These are phyloP conservation scores for Oenanthe oenanthe DNA, from an alignment of 2,113 vertebrate genomes.

Conservation along the genomic window DNA sequence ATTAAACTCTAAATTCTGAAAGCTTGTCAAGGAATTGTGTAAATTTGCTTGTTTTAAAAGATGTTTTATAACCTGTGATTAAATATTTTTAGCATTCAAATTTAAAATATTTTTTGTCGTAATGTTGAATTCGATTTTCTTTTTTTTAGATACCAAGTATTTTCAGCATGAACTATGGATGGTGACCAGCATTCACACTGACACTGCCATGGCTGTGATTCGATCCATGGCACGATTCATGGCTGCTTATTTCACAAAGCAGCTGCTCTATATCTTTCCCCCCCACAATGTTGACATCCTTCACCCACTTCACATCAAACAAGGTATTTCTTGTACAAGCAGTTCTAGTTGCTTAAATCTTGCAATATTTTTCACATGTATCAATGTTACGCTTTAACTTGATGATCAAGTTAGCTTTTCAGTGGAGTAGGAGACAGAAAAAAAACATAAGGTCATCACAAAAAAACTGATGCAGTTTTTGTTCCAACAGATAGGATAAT, in stretches of 20 bases:
- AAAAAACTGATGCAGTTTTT: neutral
- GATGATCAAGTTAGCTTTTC: neutral
- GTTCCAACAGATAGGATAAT: neutral
- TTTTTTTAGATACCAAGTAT: constrained; percentile 47
- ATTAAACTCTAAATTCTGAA: neutral
- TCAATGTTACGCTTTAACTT: neutral
- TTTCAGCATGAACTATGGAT: constrained; percentile 52
- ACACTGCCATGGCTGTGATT: constrained; percentile 81
- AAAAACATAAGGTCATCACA: accelerated
- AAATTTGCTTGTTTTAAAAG: neutral
- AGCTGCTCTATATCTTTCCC: constrained; percentile 82
- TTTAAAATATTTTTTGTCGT: neutral
- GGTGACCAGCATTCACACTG: constrained; percentile 67
- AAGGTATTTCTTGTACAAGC: constrained; percentile 69
- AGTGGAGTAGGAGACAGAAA: neutral
- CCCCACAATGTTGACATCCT: constrained; percentile 85
- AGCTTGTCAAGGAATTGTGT: neutral
- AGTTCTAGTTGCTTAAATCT: neutral
- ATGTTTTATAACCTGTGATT: neutral
- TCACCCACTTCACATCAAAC: constrained; percentile 82
- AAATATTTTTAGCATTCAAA: neutral
- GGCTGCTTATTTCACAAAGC: constrained; percentile 93
- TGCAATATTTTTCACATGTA: accelerated
- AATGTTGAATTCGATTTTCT: neutral
- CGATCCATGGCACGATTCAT: constrained; percentile 92